phyloP scores from a whole-genome alignment of 2,888 invertebrate species.

The Terebella lapidaria region DNA sequence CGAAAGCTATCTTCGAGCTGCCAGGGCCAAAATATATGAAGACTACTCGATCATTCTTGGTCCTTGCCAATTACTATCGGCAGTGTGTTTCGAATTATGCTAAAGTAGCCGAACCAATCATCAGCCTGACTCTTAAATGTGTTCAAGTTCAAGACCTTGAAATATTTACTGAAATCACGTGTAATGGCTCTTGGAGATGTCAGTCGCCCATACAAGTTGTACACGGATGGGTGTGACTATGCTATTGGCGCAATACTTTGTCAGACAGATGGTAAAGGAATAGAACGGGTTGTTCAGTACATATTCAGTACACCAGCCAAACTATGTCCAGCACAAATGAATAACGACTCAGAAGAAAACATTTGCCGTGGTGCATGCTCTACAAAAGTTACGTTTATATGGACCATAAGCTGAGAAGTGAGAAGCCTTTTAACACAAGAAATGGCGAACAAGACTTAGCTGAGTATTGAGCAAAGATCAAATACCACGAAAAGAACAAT shows the following conservation, averaged over 20 bases:
- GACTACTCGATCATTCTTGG: not conserved
- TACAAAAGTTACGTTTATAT: too few relatives aligned
- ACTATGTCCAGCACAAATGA: too few relatives aligned
- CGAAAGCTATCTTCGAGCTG: not conserved
- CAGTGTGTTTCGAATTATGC: slow-evolving; percentile 3
- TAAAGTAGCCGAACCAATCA: slow-evolving; percentile 1
- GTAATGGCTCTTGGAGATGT: not conserved
- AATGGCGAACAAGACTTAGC: too few relatives aligned
- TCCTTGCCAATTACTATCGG: not conserved
- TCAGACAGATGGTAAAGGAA: not conserved
- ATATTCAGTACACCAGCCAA: too few relatives aligned
- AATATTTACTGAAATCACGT: not conserved
- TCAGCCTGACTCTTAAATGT: not conserved
- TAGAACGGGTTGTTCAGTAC: not conserved
- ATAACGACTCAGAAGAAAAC: too few relatives aligned
- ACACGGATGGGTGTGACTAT: not conserved
- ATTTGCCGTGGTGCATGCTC: too few relatives aligned
- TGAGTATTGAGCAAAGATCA: too few relatives aligned
- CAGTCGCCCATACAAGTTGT: not conserved
- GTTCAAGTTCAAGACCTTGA: not conserved
- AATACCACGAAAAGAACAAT: too few relatives aligned
- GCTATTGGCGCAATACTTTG: not conserved
- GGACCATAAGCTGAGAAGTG: too few relatives aligned
- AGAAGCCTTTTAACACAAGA: too few relatives aligned
- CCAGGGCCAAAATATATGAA: not conserved